Base-by-base conservation (phyloP, 2,888 invertebrate species). In the Harpagoxenus sublaevis region DNA sequence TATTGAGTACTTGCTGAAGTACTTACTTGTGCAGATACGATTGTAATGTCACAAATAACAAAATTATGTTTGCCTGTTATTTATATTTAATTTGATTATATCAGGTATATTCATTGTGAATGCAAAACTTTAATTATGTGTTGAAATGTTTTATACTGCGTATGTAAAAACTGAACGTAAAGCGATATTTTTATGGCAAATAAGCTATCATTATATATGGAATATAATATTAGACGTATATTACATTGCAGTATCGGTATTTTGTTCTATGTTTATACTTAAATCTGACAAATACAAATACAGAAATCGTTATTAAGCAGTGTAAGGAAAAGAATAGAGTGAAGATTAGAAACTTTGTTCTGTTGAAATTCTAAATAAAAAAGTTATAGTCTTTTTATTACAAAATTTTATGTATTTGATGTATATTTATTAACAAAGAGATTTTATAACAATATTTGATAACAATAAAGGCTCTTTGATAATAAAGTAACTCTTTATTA, bases 401-500 rank as follows among this genome's bases (percentile, higher is more conserved):
- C 65, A 82, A 81, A 89, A 81, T 85, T 57, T 75, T 81, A 79
- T n/a, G 45, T 28, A 84, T 68, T 9, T 60, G 55, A 77, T 83
- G 51, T 87, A 31, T 77, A 68, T 12, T 60, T 48, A 73, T 75
- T 84, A 84, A 73, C n/a, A 55, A 45, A 55, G 10, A 65, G 12
- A 35, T 35, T 23, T 23, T 23, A 23, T 23, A 23, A 23, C 23
- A 9, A 57, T 57, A 31, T 42, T 39, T 51, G 12, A 39, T 42
- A 15, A 51, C 10, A 39, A 53, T 53, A 78, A 78, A 78, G 55
- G 78, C 53, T 78, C 42, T 78, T 66, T 66, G 42, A 45, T 55
- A 66, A 85, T 74, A 35, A 77, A 86, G 39, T 63, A 71, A 78
- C 62, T 78, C 65, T 83, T 73, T 66, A 84, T 84, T 88, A 77